A percentile compares a stretch with the other conserved stretches of the same genome.
phyloP scores from a whole-genome alignment of 2,113 vertebrate genomes.

The Talpa occidentalis region DNA sequence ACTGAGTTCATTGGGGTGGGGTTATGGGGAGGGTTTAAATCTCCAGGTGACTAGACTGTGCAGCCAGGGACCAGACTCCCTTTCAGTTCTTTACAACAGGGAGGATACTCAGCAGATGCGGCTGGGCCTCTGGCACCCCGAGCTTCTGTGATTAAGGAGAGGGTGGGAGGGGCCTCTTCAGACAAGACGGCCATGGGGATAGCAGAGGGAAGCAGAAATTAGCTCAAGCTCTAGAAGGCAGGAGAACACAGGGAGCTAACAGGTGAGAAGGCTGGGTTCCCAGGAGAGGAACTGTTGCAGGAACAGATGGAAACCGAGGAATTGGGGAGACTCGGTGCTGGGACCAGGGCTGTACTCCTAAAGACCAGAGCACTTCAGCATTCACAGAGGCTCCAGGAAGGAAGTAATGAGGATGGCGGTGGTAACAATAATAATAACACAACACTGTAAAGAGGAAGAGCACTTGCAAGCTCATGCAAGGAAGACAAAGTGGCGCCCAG shows the following conservation, averaged over 20 bases:
- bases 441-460: not conserved
- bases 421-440: not conserved
- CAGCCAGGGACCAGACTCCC: not conserved
- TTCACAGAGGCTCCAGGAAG: not conserved
- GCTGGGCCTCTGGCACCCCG: not conserved
- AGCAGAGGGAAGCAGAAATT: not conserved
- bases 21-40: not conserved
- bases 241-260: accelerated
- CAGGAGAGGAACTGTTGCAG: not conserved
- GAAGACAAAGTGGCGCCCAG: not conserved
- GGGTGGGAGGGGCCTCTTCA: not conserved
- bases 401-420: not conserved
- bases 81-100: not conserved
- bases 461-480: not conserved
- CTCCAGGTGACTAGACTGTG: not conserved
- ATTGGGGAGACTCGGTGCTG: not conserved
- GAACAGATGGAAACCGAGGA: not conserved
- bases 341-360: not conserved
- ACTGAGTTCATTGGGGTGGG: not conserved
- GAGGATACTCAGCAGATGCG: not conserved
- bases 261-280: not conserved
- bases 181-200: not conserved
- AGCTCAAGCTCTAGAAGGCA: not conserved
- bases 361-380: not conserved
- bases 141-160: not conserved